phyloP scores from a whole-genome alignment of 2,113 vertebrate genomes.

The Nothoprocta perdicaria region DNA sequence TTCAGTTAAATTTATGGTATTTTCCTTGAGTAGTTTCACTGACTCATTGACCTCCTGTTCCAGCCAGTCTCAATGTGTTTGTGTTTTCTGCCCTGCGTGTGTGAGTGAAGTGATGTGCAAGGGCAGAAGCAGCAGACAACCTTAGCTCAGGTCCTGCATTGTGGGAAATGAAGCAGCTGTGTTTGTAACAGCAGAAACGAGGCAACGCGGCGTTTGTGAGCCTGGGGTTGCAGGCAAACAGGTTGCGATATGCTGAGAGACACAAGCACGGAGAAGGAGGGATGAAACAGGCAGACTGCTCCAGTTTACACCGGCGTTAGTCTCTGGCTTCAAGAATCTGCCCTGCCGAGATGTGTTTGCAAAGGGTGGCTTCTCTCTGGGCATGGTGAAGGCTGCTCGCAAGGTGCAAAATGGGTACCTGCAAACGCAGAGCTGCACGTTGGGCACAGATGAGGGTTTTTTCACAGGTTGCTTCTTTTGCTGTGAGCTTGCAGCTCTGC shows the following conservation, averaged over 20 bases:
- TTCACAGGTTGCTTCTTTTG: not conserved
- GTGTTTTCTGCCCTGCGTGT: not conserved
- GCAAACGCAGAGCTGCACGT: not conserved
- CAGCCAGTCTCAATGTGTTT: not conserved
- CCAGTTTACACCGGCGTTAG: not conserved
- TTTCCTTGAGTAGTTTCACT: not conserved
- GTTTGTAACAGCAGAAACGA: not conserved
- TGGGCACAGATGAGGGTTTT: no score
- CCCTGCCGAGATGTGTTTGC: not conserved
- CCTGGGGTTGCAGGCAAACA: not conserved
- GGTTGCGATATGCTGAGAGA: not conserved
- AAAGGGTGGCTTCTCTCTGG: not conserved
- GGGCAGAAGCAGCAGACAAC: not conserved
- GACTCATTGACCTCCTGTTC: not conserved
- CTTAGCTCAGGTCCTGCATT: fast-evolving
- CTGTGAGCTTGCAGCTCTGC: not conserved
- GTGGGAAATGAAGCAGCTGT: not conserved
- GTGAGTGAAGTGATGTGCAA: fast-evolving
- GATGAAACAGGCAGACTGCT: not conserved
- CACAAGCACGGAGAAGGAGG: not conserved
- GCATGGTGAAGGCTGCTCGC: not conserved
- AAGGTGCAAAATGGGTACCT: not conserved
- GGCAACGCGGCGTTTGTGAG: not conserved
- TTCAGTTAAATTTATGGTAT: not conserved
- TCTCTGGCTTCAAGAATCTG: not conserved